Percentiles rank a stretch among this genome's conserved stretches.
These are phyloP conservation scores for Montipora efflorescens DNA, from an alignment of 64 coral and sea anemone genomes.

Conservation along the genomic window DNA sequence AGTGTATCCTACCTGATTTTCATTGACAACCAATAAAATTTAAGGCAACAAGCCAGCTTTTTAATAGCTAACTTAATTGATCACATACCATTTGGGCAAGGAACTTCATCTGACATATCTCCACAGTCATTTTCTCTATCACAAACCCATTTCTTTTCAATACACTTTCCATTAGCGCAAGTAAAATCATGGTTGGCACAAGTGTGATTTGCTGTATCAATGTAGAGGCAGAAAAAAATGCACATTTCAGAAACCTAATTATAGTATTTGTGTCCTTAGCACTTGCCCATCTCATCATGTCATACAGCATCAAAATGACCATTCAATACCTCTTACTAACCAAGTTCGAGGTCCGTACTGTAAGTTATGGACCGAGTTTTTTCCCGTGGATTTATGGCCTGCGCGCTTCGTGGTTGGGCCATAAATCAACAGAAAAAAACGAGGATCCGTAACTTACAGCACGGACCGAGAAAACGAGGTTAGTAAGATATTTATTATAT, in stretches of 20 bases:
- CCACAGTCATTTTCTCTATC: slow-evolving; percentile 90
- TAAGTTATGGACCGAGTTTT: no score
- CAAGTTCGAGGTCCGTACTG: no score
- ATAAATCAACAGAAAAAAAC: no score
- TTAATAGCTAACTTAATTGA: neutral
- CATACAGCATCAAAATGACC: neutral
- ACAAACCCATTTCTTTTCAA: slow-evolving; percentile 76
- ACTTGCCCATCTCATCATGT: neutral
- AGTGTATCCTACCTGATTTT: no score
- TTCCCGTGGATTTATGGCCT: no score
- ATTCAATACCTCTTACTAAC: no score
- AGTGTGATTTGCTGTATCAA: slow-evolving; percentile 67
- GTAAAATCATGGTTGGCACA: slow-evolving; percentile 71
- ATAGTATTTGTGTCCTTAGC: neutral
- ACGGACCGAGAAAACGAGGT: no score
- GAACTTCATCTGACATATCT: slow-evolving; percentile 78
- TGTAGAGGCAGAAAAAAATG: neutral
- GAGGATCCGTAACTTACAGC: no score
- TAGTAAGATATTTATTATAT: no score
- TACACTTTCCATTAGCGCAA: slow-evolving; percentile 82
- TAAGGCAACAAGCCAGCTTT: no score
- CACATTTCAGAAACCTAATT: neutral
- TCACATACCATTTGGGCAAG: neutral
- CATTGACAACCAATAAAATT: no score
- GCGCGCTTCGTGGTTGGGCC: no score